phyloP scores from a whole-genome alignment of 2,797 vertebrate species.

The Propithecus deckenii region DNA sequence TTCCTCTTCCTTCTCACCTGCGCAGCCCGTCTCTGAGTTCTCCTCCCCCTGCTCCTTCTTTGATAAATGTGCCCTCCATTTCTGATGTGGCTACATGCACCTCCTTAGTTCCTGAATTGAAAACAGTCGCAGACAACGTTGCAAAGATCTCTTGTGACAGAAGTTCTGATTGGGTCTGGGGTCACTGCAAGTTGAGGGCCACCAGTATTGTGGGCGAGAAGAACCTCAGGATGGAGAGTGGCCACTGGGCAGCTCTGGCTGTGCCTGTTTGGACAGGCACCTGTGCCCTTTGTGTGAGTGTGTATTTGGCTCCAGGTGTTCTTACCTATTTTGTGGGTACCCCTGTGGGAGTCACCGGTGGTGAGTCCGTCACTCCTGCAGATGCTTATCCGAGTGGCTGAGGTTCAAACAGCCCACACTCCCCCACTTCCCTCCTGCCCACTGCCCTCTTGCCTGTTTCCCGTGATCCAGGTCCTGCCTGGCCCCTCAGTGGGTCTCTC shows the following conservation, averaged over 20 bases:
- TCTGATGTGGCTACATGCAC: neutral
- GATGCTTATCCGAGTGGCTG: neutral
- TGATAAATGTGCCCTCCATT: neutral
- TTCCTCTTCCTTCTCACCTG: neutral
- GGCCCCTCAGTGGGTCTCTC: neutral
- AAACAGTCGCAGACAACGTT: neutral
- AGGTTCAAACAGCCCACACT: neutral
- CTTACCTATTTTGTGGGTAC: constrained; percentile 62
- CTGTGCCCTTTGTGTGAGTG: neutral
- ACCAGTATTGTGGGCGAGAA: constrained; percentile 41
- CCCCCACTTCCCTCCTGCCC: neutral
- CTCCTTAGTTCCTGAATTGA: constrained; percentile 55
- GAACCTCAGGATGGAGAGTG: constrained; percentile 77
- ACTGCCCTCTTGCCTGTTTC: neutral
- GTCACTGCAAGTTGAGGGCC: constrained; percentile 66
- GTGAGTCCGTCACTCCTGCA: neutral
- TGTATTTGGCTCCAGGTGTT: constrained; percentile 63
- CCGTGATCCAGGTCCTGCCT: no score
- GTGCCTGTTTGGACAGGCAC: constrained; percentile 62
- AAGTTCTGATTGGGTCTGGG: neutral
- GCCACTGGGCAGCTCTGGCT: constrained; percentile 72
- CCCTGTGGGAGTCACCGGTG: constrained; percentile 11
- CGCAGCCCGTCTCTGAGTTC: neutral
- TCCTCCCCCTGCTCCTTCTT: neutral
- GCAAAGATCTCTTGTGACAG: neutral